phyloP scores from a whole-genome alignment of 1,140 invertebrate genomes.

The Ectropis grisescens region DNA sequence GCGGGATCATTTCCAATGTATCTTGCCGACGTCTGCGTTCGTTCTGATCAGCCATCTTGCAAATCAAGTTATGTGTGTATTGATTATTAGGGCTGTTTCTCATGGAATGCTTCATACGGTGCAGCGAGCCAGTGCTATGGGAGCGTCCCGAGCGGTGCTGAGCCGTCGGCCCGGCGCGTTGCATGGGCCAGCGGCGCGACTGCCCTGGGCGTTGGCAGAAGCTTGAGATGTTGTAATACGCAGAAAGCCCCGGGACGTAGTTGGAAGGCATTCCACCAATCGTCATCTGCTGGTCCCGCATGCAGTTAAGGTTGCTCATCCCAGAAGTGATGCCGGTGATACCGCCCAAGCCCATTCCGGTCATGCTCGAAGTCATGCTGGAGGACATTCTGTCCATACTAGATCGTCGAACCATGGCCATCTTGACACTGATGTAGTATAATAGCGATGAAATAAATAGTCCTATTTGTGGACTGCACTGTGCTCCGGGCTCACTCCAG shows the following conservation, averaged over 20 bases:
- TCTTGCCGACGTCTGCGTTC: conserved; percentile 65
- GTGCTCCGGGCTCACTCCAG: conserved; percentile 43
- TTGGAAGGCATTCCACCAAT: conserved; percentile 66
- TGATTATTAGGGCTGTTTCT: conserved; percentile 63
- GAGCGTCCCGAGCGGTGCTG: conserved; percentile 60
- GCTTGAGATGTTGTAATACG: conserved; percentile 64
- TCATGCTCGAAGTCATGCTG: conserved; percentile 68
- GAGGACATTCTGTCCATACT: conserved; percentile 66
- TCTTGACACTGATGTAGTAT: conserved; percentile 21
- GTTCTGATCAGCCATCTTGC: conserved; percentile 64
- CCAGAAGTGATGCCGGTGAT: conserved; percentile 55
- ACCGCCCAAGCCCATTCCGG: conserved; percentile 65
- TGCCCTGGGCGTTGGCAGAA: conserved; percentile 64
- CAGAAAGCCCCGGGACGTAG: conserved; percentile 61
- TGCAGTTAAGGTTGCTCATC: conserved; percentile 53
- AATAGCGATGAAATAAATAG: conserved; percentile 14
- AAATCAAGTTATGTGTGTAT: conserved; percentile 63
- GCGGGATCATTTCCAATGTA: conserved; percentile 61
- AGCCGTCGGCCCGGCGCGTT: conserved; percentile 58
- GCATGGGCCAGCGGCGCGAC: conserved; percentile 61
- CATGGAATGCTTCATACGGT: conserved; percentile 57
- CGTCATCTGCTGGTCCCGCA: conserved; percentile 59
- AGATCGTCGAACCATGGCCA: conserved; percentile 45
- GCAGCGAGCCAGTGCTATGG: conserved; percentile 49
- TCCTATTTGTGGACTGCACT: conserved; percentile 26